These are phyloP conservation scores for Sebastes matsubarae DNA, from an alignment of 2,797 vertebrate genomes.

Conservation along the genomic window DNA sequence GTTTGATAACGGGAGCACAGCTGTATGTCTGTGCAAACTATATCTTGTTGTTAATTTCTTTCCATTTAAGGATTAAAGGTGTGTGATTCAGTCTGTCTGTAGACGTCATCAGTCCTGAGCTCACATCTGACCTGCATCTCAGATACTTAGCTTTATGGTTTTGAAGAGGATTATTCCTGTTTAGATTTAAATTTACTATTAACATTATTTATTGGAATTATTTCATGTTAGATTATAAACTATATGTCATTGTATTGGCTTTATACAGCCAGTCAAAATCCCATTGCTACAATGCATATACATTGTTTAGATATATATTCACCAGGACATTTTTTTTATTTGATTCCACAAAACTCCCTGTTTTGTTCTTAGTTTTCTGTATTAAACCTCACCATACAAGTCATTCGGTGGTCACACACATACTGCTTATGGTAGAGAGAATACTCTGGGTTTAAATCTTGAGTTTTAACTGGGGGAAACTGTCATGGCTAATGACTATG, in stretches of 20 bases:
- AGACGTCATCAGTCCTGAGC: background rate
- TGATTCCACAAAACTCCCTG: background rate
- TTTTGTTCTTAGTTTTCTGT: background rate
- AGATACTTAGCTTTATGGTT: background rate
- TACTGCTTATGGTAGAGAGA: background rate
- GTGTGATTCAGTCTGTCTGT: background rate
- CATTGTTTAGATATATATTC: background rate
- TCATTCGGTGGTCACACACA: background rate
- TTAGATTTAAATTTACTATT: background rate
- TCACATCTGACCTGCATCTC: constrained; percentile 15
- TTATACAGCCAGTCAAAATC: background rate
- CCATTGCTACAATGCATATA: background rate
- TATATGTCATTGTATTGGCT: background rate
- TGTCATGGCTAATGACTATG: constrained; percentile 1
- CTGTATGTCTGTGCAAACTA: background rate
- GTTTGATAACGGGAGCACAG: background rate
- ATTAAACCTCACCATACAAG: background rate
- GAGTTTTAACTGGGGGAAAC: background rate
- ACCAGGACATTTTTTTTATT: background rate
- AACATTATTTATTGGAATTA: background rate
- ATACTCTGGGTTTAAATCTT: background rate
- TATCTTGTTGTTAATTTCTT: background rate
- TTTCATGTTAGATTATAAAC: background rate
- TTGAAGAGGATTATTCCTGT: background rate
- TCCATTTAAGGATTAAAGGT: constrained; percentile 9